phyloP scores from a whole-genome alignment of 1,140 invertebrate species.

The Aphis gossypii region DNA sequence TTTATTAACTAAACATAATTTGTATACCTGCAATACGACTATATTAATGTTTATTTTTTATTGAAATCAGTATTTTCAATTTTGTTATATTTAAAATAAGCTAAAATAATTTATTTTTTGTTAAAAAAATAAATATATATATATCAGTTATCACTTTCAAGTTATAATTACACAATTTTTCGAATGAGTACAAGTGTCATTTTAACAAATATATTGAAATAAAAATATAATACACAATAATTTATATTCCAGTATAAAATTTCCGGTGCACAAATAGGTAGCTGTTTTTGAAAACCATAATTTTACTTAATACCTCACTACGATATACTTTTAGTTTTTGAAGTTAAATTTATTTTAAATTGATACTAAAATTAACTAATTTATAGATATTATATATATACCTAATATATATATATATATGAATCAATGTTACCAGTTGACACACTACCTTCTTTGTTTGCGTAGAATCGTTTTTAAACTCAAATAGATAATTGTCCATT shows the following conservation, averaged over 20 bases:
- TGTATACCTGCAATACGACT: neutral
- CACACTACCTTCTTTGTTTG: neutral
- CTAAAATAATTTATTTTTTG: neutral
- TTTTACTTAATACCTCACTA: neutral
- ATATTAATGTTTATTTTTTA: neutral
- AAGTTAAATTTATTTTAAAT: too few relatives aligned
- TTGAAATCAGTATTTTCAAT: neutral
- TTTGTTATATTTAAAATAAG: neutral
- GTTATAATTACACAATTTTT: neutral
- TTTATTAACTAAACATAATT: neutral
- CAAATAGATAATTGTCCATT: too few relatives aligned
- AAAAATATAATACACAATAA: neutral
- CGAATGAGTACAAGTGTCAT: neutral
- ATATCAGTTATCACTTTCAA: neutral
- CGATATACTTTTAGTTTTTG: too few relatives aligned
- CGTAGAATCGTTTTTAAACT: too few relatives aligned
- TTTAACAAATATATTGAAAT: neutral
- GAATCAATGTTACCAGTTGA: too few relatives aligned
- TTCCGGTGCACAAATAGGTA: neutral
- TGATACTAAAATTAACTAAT: too few relatives aligned
- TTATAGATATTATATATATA: too few relatives aligned
- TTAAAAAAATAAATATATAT: neutral
- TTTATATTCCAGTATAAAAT: neutral
- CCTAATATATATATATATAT: too few relatives aligned
- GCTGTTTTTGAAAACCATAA: too few relatives aligned